Percentiles rank a stretch among this genome's conserved stretches.
Conservation (phyloP, 2,113 vertebrate species). For the Sturnus vulgaris region DNA sequence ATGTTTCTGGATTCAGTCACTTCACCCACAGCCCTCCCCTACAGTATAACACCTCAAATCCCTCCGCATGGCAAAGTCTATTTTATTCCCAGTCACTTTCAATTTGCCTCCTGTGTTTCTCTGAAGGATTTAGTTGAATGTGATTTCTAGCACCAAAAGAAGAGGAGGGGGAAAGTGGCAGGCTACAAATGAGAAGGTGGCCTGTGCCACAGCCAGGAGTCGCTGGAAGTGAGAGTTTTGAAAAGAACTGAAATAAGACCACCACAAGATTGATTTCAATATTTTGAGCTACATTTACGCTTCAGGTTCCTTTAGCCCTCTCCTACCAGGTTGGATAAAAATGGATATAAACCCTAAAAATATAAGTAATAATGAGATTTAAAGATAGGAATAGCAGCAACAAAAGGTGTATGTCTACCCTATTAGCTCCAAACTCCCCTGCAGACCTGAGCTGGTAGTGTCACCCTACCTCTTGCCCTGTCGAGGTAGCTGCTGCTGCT, state of each 20-base stretch:
- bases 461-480: neutral
- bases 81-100: constrained; percentile 55
- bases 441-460: neutral
- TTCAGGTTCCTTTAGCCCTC: neutral
- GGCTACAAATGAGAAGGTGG: neutral
- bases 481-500: neutral
- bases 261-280: neutral
- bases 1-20: constrained; percentile 31
- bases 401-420: neutral
- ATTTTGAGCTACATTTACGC: neutral
- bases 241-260: neutral
- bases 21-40: neutral
- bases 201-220: neutral
- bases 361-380: neutral
- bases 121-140: constrained; percentile 1
- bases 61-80: neutral
- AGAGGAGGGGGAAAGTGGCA: neutral
- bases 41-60: neutral
- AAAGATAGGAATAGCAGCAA: neutral
- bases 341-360: neutral
- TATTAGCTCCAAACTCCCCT: neutral
- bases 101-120: constrained; percentile 31
- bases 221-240: neutral
- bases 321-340: neutral
- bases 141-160: constrained; percentile 44